phyloP scores from a whole-genome alignment of 2,888 invertebrate species.

The Drosophila paracracens region DNA sequence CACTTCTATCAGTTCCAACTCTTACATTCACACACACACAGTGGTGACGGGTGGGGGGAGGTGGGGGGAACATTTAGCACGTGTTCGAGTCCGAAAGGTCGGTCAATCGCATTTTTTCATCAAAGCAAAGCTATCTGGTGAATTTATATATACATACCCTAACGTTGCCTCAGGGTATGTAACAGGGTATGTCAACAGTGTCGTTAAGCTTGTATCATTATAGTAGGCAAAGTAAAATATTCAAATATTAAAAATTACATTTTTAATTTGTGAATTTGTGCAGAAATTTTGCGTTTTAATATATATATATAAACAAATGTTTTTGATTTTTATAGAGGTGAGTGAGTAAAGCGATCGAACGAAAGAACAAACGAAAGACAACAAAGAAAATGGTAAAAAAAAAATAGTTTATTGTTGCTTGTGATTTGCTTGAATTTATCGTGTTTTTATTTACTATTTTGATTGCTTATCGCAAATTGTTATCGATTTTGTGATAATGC shows the following conservation, averaged over 20 bases:
- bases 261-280: background rate
- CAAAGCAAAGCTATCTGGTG: conserved; percentile 15
- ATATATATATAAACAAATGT: background rate
- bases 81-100: conserved; percentile 77
- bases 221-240: background rate
- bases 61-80: conserved; percentile 46
- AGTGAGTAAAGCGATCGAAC: background rate
- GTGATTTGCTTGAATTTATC: background rate
- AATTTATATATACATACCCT: background rate
- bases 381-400: background rate
- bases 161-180: too few species aligned
- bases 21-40: background rate
- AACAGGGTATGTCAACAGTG: background rate
- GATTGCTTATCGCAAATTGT: background rate
- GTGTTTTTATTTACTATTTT: background rate
- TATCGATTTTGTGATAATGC: background rate
- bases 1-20: conserved; percentile 48
- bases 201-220: background rate
- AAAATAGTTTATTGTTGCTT: background rate
- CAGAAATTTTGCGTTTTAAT: background rate
- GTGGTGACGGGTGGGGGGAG: background rate
- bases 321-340: background rate
- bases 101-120: conserved; percentile 54
- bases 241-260: background rate
- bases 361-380: background rate